Conservation (phyloP, 2,888 invertebrate species). For the Syritta pipiens region DNA sequence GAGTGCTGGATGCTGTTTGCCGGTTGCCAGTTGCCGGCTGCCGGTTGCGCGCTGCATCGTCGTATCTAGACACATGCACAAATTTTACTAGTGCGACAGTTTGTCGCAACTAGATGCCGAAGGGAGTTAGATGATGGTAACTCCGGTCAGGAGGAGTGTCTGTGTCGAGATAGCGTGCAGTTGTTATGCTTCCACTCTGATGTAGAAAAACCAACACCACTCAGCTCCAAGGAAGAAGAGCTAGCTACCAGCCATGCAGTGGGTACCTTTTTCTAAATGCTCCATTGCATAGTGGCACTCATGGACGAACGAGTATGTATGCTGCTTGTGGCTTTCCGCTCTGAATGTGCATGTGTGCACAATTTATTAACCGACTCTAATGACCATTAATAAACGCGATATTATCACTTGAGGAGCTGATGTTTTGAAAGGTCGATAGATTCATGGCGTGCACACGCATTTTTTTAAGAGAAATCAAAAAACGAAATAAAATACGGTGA, state of each 20-base stretch:
- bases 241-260: slow-evolving; percentile 40
- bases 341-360: slow-evolving; percentile 32
- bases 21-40: too few relatives aligned
- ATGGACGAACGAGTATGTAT: too few relatives aligned
- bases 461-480: slow-evolving; percentile 2
- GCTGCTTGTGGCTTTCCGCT: neutral
- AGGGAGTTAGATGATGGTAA: slow-evolving; percentile 34
- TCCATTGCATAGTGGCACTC: slow-evolving; percentile 1
- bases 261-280: slow-evolving; percentile 8
- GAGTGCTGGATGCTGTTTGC: slow-evolving; percentile 27
- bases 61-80: slow-evolving; percentile 24
- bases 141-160: neutral
- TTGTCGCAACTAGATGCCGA: slow-evolving; percentile 66
- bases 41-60: too few relatives aligned
- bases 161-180: slow-evolving; percentile 52
- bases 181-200: slow-evolving; percentile 22
- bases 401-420: slow-evolving; percentile 47
- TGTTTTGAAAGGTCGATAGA: slow-evolving; percentile 25
- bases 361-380: slow-evolving; percentile 68
- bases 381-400: slow-evolving; percentile 68
- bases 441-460: slow-evolving; percentile 61
- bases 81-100: slow-evolving; percentile 61
- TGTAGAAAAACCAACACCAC: slow-evolving; percentile 60
- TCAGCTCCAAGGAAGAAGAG: slow-evolving; percentile 27
- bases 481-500: too few relatives aligned